phyloP scores from a whole-genome alignment of 64 coral and sea anemone genomes.

The Porites lutea region DNA sequence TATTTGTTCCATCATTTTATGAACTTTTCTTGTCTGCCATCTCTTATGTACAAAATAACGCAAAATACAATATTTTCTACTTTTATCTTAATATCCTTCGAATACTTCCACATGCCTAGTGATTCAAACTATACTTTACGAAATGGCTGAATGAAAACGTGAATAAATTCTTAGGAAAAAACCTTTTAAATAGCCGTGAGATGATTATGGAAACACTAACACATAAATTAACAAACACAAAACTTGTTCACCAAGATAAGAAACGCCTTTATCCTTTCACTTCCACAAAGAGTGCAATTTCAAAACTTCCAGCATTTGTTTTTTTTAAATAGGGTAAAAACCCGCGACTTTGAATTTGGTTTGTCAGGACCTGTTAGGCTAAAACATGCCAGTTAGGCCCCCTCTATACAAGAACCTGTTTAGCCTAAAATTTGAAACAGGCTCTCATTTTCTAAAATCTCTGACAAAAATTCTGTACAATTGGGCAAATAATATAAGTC shows the following conservation, averaged over 20 bases:
- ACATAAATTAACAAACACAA: not conserved
- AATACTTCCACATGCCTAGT: not conserved
- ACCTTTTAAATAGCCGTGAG: not conserved
- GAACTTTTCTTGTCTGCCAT: not conserved
- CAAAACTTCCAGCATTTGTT: too few species aligned
- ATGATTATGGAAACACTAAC: not conserved
- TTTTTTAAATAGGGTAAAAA: too few species aligned
- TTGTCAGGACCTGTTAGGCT: too few species aligned
- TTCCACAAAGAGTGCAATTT: too few species aligned
- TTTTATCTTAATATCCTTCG: slow-evolving; percentile 10
- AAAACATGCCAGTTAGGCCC: too few species aligned
- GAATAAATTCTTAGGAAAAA: not conserved
- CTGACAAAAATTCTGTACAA: too few species aligned
- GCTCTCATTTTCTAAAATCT: too few species aligned
- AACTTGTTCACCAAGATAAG: not conserved
- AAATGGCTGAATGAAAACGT: not conserved
- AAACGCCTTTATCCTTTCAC: not conserved
- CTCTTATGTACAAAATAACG: slow-evolving; percentile 33
- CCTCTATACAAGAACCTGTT: too few species aligned
- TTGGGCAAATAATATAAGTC: too few species aligned
- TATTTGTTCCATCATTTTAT: not conserved
- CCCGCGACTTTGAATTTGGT: too few species aligned
- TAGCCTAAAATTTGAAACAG: too few species aligned
- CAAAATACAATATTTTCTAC: slow-evolving; percentile 28
- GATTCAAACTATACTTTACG: not conserved